These are phyloP conservation scores for Holothuria scabra DNA, from an alignment of 53 echinoderm and acorn worm species.

Conservation along the genomic window DNA sequence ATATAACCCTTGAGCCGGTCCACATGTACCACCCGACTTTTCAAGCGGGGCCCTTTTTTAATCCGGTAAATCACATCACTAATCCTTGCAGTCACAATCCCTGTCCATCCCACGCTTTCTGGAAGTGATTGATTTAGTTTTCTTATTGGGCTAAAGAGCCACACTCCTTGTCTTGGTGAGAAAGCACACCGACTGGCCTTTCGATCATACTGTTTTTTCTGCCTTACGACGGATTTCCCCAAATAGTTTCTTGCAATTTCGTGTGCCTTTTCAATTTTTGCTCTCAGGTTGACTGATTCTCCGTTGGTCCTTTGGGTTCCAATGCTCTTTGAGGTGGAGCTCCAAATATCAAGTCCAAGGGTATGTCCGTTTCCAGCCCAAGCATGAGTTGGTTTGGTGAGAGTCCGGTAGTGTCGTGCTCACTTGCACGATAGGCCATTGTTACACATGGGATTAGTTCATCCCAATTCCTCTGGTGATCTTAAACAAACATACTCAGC, in stretches of 20 bases:
- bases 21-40: conserved; percentile 48
- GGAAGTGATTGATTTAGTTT: conserved; percentile 41
- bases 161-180: conserved; percentile 43
- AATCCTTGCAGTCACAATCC: conserved; percentile 13
- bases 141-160: conserved; percentile 49
- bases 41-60: conserved; percentile 21
- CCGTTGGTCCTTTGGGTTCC: background rate
- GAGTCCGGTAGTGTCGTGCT: conserved; percentile 68
- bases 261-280: conserved; percentile 30
- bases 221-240: conserved; percentile 36
- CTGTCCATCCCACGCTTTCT: conserved; percentile 53
- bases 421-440: conserved; percentile 58
- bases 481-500: background rate
- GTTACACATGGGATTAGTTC: conserved; percentile 55
- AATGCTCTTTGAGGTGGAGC: background rate
- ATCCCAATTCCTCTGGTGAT: conserved; percentile 60
- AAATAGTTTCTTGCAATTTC: conserved; percentile 13
- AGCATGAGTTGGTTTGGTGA: conserved; percentile 69
- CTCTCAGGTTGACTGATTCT: conserved; percentile 29
- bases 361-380: conserved; percentile 49
- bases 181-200: background rate
- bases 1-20: conserved; percentile 56
- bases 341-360: conserved; percentile 56
- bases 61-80: conserved; percentile 59
- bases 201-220: conserved; percentile 65